Conservation (phyloP, 2,113 vertebrate genomes). For the Laticauda laticaudata region DNA sequence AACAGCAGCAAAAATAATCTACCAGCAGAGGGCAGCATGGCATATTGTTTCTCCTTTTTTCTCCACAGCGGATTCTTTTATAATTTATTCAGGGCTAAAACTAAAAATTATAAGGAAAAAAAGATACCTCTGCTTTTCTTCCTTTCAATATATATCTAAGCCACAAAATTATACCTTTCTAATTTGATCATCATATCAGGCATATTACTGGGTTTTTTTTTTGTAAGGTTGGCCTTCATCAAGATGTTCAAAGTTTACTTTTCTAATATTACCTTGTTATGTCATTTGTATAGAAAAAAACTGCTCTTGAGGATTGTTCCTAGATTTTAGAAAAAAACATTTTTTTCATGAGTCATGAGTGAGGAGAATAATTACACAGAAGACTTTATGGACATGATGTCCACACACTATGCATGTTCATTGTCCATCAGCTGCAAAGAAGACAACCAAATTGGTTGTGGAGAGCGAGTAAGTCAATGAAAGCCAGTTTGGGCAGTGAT, state of each 20-base stretch:
- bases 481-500: background rate
- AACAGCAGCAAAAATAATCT: slow-evolving; percentile 2
- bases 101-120: background rate
- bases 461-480: background rate
- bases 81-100: rapidly evolving
- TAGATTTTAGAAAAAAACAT: background rate
- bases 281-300: background rate
- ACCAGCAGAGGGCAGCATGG: slow-evolving; percentile 54
- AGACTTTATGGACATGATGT: background rate
- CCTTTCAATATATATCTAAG: background rate
- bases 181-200: background rate
- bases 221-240: too few species aligned
- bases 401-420: background rate
- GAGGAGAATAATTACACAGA: background rate
- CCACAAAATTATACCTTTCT: background rate
- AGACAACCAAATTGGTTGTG: background rate
- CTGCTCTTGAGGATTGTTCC: background rate
- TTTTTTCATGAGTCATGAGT: background rate
- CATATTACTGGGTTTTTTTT: background rate
- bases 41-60: rapidly evolving
- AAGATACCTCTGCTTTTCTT: background rate
- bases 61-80: rapidly evolving
- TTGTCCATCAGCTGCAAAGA: background rate
- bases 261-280: background rate
- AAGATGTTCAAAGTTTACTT: background rate